Percentiles rank a stretch among this genome's conserved stretches.
Evolutionary conservation across 30 jellyfish, hydroid and myxozoan species (phyloP).

Genomic region (Cassiopea xamachana): DNA sequence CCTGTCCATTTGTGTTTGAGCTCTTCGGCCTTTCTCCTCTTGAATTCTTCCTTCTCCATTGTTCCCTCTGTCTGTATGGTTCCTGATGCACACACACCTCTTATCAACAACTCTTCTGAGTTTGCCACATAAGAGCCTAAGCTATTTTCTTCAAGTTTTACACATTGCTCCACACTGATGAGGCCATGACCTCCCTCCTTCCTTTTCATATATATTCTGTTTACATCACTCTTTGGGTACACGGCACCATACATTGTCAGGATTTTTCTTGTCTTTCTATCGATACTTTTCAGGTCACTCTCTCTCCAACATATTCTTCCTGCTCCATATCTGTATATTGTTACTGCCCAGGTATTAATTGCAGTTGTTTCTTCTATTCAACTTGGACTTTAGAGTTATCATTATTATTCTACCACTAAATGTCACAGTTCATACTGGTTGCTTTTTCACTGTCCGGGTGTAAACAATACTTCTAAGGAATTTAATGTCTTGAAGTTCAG

Average conservation of each 20-base stretch:
- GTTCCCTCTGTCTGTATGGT: too few relatives aligned
- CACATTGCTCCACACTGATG: slow-evolving; percentile 10
- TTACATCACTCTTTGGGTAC: background rate
- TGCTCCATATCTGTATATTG: background rate
- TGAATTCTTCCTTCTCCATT: too few relatives aligned
- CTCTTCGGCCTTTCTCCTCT: too few relatives aligned
- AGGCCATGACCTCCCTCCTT: slow-evolving; percentile 6
- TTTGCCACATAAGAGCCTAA: background rate
- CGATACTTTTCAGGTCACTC: background rate
- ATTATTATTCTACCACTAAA: too few relatives aligned
- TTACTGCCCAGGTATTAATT: background rate
- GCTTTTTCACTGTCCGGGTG: too few relatives aligned
- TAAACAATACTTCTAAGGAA: too few relatives aligned
- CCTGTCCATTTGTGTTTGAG: too few relatives aligned
- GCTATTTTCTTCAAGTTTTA: slow-evolving; percentile 4
- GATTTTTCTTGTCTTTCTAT: background rate
- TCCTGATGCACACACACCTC: too few relatives aligned
- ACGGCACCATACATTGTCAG: background rate
- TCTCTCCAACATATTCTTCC: background rate
- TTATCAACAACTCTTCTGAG: too few relatives aligned
- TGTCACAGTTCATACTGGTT: too few relatives aligned
- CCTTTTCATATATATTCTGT: slow-evolving; percentile 6
- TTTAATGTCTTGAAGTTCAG: too few relatives aligned
- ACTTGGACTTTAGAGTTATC: background rate
- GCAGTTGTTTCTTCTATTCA: background rate